Conservation (phyloP, 2,113 vertebrate species). For the Cardinalis cardinalis region DNA sequence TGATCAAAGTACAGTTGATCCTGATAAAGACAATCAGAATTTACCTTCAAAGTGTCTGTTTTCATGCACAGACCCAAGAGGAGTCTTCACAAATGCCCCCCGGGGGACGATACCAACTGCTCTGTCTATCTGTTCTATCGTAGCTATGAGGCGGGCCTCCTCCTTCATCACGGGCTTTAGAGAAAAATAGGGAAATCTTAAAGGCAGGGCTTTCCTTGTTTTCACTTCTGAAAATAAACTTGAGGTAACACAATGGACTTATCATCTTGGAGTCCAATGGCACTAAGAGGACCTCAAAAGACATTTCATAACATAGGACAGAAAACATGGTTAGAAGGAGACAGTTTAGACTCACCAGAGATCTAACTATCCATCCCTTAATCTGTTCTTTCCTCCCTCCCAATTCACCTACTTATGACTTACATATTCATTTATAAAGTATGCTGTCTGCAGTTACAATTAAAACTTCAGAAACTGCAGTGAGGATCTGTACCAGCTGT, state of each 20-base stretch:
- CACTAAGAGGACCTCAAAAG: background rate
- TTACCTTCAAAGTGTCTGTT: constrained; percentile 91
- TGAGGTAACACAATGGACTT: background rate
- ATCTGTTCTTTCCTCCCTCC: background rate
- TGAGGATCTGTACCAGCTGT: background rate
- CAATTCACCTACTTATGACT: background rate
- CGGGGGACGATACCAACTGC: constrained; percentile 85
- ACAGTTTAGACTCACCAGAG: background rate
- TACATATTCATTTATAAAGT: background rate
- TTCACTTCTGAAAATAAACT: background rate
- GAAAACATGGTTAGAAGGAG: background rate
- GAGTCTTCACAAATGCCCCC: constrained; percentile 83
- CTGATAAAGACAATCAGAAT: background rate
- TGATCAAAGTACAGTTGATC: background rate
- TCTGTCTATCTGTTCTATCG: constrained; percentile 82
- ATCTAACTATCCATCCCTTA: background rate
- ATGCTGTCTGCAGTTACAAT: background rate
- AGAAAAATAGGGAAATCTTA: background rate
- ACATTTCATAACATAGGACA: background rate
- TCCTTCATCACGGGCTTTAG: constrained; percentile 77
- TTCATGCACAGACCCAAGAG: constrained; percentile 74
- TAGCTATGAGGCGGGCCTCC: constrained; percentile 81
- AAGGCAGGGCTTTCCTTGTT: background rate
- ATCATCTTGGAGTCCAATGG: background rate
- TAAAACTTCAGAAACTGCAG: background rate